Evolutionary conservation across 1,140 invertebrate genomes (phyloP).

Genomic region (Diorhabda carinulata): DNA sequence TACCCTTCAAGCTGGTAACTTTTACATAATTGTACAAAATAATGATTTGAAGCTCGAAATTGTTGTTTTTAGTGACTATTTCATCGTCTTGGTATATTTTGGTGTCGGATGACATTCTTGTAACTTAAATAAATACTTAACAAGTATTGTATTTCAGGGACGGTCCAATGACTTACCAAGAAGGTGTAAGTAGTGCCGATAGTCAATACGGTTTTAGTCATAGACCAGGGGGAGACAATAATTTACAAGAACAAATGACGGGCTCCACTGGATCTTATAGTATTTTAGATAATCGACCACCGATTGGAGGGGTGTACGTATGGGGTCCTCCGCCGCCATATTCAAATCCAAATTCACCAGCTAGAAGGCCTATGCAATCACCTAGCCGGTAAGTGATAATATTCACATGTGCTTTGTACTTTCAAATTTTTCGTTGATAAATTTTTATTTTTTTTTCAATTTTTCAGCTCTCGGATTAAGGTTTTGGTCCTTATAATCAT

Average conservation of each 20-base stretch:
- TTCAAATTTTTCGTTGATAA: background rate
- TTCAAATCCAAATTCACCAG: constrained; percentile 66
- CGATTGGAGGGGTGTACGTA: constrained; percentile 49
- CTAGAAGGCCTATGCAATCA: constrained; percentile 46
- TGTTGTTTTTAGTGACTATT: no score
- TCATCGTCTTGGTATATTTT: no score
- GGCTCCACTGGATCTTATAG: constrained; percentile 51
- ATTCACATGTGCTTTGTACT: background rate
- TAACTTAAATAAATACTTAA: no score
- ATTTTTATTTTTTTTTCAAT: no score
- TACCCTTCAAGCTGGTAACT: no score
- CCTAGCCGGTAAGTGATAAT: constrained; percentile 35
- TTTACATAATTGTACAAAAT: no score
- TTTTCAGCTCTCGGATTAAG: no score
- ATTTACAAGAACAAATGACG: constrained; percentile 44
- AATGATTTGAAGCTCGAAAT: no score
- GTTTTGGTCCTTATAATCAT: no score
- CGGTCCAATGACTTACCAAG: constrained; percentile 44
- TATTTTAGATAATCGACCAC: constrained; percentile 53
- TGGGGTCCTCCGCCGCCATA: constrained; percentile 75
- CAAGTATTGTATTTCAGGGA: constrained; percentile 30
- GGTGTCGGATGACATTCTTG: no score
- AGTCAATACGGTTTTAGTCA: constrained; percentile 64
- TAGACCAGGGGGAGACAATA: constrained; percentile 47
- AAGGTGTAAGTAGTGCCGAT: constrained; percentile 53